Percentiles rank a stretch among this genome's conserved stretches.
phyloP scores from a whole-genome alignment of 35 echinoderm and acorn worm genomes.

The Hemicentrotus pulcherrimus region DNA sequence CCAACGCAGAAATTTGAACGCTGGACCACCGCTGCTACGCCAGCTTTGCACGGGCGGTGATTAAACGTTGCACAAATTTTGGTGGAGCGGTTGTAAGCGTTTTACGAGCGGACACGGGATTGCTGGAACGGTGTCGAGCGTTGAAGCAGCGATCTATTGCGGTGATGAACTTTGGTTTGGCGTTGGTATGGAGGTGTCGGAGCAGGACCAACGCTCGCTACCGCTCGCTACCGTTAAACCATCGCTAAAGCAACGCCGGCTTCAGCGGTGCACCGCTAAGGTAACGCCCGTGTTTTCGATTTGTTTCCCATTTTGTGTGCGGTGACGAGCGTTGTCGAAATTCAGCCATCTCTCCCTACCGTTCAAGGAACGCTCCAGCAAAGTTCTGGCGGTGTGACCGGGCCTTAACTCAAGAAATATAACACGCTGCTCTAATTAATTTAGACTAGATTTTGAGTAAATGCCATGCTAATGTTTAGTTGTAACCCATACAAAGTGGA shows the following conservation, averaged over 20 bases:
- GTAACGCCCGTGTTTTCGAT: conserved; percentile 34
- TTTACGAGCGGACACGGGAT: conserved; percentile 34
- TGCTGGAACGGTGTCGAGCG: conserved; percentile 24
- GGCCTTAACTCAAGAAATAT: neutral
- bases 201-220: conserved; percentile 26
- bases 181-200: conserved; percentile 20
- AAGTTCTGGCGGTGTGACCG: neutral
- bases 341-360: conserved; percentile 30
- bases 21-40: conserved; percentile 26
- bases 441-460: too few species aligned
- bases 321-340: conserved; percentile 41
- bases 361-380: conserved; percentile 5
- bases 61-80: conserved; percentile 33
- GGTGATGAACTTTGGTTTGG: conserved; percentile 43
- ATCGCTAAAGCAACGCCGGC: conserved; percentile 29
- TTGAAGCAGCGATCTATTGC: conserved; percentile 31
- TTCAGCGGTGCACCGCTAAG: conserved; percentile 39
- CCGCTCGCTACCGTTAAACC: conserved; percentile 40
- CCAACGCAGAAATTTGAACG: conserved; percentile 41
- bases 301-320: conserved; percentile 22
- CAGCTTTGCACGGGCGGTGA: conserved; percentile 15
- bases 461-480: neutral
- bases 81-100: conserved; percentile 36
- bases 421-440: too few species aligned
- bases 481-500: too few species aligned